Percentiles rank a stretch among this genome's conserved stretches.
Evolutionary conservation across 2,888 invertebrate genomes (phyloP).

Genomic region (Drosophila fungiperda): DNA sequence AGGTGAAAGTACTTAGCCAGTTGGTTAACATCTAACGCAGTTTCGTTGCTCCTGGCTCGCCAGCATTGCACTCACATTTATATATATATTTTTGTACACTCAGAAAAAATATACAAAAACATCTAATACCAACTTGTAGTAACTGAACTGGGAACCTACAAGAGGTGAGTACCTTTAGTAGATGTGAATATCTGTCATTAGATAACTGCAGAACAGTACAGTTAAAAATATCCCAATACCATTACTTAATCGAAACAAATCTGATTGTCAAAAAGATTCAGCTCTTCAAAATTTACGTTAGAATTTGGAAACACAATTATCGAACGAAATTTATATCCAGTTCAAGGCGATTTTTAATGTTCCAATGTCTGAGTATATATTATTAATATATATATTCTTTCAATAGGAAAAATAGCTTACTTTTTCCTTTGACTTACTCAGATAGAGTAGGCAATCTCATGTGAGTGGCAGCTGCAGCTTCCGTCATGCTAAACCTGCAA

Average conservation of each 20-base stretch:
- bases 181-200: background rate
- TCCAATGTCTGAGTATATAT: too few species aligned
- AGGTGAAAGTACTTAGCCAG: conserved; percentile 11
- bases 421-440: conserved; percentile 5
- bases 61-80: background rate
- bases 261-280: background rate
- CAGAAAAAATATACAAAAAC: background rate
- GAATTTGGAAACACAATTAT: too few species aligned
- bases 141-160: background rate
- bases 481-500: background rate
- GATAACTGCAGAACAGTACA: background rate
- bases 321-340: background rate
- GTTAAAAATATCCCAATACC: background rate
- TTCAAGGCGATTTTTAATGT: background rate
- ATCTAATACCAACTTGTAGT: background rate
- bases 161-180: background rate
- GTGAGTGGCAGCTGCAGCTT: conserved; percentile 17
- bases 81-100: background rate
- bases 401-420: background rate
- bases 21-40: conserved; percentile 16
- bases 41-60: conserved; percentile 24
- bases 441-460: background rate
- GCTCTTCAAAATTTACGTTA: too few species aligned
- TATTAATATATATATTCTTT: background rate
- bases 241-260: background rate